Base-by-base conservation (phyloP, 2,113 vertebrate species). In the Laterallus jamaicensis region DNA sequence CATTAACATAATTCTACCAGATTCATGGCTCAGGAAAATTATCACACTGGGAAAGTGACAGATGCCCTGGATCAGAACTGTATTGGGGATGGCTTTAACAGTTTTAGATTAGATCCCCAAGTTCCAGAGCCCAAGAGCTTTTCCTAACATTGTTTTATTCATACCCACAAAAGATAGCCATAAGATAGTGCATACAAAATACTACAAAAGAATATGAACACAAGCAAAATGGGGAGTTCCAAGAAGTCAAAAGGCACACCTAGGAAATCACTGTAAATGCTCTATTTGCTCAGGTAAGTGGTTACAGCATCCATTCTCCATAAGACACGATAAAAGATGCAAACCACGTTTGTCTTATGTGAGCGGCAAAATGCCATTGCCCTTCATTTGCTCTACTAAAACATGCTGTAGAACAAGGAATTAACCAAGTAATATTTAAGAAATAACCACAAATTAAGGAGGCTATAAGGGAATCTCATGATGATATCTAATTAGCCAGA, bases 221-320 rank as follows among this genome's bases (percentile, higher is more conserved):
- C 47, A 87, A 90, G 39, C 1, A 0, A 76, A 64, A 79, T 0
- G 0, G 13, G 17, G 21, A 90, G 11, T 10, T 47, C 7, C 35
- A 9, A 74, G 54, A 92, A 81, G 40, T 20, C 59, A 74, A 80
- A 90, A 91, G 15, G 15, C 17, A 54, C 28, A 71, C 11, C 20
- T 67, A 83, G 50, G 58, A 60, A 42, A 84, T 28, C 50, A 75
- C 31, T 71, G n/a, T 16, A 64, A 81, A 71, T 47, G 37, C 28
- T 42, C 14, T 50, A 63, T 42, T 75, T 78, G 32, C 39, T 93
- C 66, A 59, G 62, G 15, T 64, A 60, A 82, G 35, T 3, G 20
- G 52, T 91, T 78, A 39, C 2, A 3, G 82, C 55, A 88, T 59
- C 42, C 15, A 35, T 5, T n/a, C 9, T 64, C 24, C 0, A 0